Conservation (phyloP, 2,113 vertebrate genomes). For the Chaetodon auriga region DNA sequence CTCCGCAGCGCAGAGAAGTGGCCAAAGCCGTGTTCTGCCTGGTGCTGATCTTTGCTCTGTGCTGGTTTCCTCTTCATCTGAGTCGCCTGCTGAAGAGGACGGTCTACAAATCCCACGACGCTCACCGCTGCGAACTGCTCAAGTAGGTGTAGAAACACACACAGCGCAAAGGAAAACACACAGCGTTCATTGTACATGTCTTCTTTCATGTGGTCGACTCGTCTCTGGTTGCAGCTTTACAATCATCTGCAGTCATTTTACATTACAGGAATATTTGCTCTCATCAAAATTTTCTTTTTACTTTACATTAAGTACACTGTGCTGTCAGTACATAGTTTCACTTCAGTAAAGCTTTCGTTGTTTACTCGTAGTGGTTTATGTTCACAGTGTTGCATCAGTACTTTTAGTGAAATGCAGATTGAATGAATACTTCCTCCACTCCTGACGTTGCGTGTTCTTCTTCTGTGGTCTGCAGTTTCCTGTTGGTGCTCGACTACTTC, state of each 20-base stretch:
- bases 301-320: too few species aligned
- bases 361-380: too few species aligned
- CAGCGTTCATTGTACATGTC: too few species aligned
- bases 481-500: constrained; percentile 94
- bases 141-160: constrained; percentile 82
- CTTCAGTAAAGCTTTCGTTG: too few species aligned
- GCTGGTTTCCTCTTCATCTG: constrained; percentile 97
- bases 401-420: too few species aligned
- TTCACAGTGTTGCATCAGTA: too few species aligned
- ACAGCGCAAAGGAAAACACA: background rate
- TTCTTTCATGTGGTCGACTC: too few species aligned
- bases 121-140: constrained; percentile 89
- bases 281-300: too few species aligned
- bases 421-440: background rate
- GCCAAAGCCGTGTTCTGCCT: constrained; percentile 96
- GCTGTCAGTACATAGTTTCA: too few species aligned
- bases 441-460: constrained; percentile 4
- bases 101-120: constrained; percentile 85
- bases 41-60: constrained; percentile 95
- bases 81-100: constrained; percentile 93
- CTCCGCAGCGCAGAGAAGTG: constrained; percentile 91
- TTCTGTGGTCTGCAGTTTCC: constrained; percentile 85
- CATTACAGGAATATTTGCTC: too few species aligned
- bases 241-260: too few species aligned
- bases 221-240: too few species aligned